Base-by-base conservation (phyloP, 1,140 invertebrate species). In the Patella vulgata region DNA sequence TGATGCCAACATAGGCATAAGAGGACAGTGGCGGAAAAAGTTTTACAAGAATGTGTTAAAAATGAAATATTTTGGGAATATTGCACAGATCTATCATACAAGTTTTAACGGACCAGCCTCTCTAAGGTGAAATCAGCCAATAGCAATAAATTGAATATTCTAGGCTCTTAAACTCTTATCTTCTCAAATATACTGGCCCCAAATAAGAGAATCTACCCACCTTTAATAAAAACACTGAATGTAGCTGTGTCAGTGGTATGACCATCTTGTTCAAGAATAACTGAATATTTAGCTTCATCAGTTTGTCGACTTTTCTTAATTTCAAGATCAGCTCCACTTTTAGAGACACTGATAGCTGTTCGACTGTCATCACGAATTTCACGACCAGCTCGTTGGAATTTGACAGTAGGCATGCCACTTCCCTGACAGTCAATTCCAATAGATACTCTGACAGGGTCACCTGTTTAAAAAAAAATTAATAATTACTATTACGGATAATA, bases 241-340 rank as follows among this genome's bases (percentile, higher is more conserved):
- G 97, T 95, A 59, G 94, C 95, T 48, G 76, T 70, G 56, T 84
- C 82, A 27, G 78, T 73, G 0, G 92, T 91, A 81, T 98, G 93
- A 59, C 97, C 97, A 78, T 97, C 92, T 57, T 99, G 98, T 78
- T 91, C 92, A 56, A 98, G 89, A 54, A 94, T 90, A 73, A 98
- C 89, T 80, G 92, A 95, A 86, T 98, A 99, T 82, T 93, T 93
- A 33, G 95, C 95, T 86, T 99, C 97, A 90, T 99, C 97, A 77
- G 94, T 94, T 14, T 94, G 91, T 82, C 97, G 96, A 66, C 94
- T 90, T 88, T 99, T 98, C 74, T 94, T 89, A 86, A 99, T 97
- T 82, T 93, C 95, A 48, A 99, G 87, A 25, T 93, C 95, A 70
- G 98, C 92, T 30, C 90, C 89, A 78, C 96, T 96, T 44, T 89